phyloP scores from a whole-genome alignment of 2,797 vertebrate genomes.

The Heliangelus exortis region DNA sequence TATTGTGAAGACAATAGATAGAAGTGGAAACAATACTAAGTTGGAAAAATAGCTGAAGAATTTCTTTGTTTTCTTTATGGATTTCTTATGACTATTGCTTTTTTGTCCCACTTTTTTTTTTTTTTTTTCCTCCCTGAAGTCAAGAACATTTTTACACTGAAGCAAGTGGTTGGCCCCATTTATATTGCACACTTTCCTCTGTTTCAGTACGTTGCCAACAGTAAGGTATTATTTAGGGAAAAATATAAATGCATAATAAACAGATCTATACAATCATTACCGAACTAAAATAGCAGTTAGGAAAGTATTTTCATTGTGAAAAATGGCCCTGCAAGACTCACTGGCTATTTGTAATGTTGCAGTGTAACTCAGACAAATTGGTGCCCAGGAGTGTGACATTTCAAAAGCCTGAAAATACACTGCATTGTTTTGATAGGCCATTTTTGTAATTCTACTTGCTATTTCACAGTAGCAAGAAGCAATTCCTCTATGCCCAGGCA shows the following conservation, averaged over 20 bases:
- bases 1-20: constrained; percentile 51
- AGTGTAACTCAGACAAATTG: constrained; percentile 82
- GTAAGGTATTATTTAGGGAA: constrained; percentile 73
- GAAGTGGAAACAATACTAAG: constrained; percentile 59
- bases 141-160: constrained; percentile 50
- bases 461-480: constrained; percentile 73
- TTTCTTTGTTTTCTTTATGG: constrained; percentile 68
- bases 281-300: constrained; percentile 77
- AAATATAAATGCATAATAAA: constrained; percentile 78
- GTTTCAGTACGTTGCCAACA: constrained; percentile 59
- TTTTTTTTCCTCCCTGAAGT: constrained; percentile 23
- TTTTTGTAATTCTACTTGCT: constrained; percentile 72
- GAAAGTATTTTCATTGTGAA: constrained; percentile 80
- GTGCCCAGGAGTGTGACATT: constrained; percentile 81
- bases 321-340: constrained; percentile 72
- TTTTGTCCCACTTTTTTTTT: background rate
- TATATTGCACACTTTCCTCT: constrained; percentile 58
- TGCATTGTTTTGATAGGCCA: constrained; percentile 68
- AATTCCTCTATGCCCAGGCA: constrained; percentile 74
- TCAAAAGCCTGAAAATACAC: constrained; percentile 75
- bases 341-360: constrained; percentile 75
- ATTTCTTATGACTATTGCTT: constrained; percentile 4
- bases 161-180: constrained; percentile 64
- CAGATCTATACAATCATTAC: constrained; percentile 76
- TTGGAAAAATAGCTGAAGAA: constrained; percentile 62